Conservation (phyloP, 2,113 vertebrate genomes). For the Eretmochelys imbricata region DNA sequence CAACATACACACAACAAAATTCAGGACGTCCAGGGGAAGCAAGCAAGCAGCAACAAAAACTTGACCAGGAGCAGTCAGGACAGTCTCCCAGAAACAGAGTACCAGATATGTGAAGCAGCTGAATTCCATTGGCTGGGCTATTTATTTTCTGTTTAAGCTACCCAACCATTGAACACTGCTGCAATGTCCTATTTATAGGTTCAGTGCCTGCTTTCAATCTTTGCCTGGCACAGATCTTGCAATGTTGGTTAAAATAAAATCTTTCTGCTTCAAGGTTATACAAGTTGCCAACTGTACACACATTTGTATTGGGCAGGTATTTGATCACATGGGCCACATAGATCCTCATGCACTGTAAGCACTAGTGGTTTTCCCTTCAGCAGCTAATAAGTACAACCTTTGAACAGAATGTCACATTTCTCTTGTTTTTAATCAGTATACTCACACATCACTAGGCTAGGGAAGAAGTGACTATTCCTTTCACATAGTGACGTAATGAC, state of each 20-base stretch:
- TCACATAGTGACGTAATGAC: not conserved
- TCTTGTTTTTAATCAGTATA: slow-evolving; percentile 26
- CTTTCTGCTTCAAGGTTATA: slow-evolving; percentile 30
- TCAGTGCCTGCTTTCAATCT: slow-evolving; percentile 39
- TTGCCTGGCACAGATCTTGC: not conserved
- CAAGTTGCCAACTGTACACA: not conserved
- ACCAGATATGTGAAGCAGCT: not conserved
- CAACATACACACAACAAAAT: not conserved
- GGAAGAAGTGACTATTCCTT: slow-evolving; percentile 4
- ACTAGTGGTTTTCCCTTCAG: slow-evolving; percentile 31
- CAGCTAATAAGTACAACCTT: slow-evolving; percentile 1
- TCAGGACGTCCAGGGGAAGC: slow-evolving; percentile 7
- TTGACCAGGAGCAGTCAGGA: not conserved
- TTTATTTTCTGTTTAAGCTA: slow-evolving; percentile 50
- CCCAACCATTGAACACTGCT: slow-evolving; percentile 1
- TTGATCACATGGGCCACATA: not conserved
- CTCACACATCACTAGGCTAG: slow-evolving; percentile 23
- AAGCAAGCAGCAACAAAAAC: not conserved
- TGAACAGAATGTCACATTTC: slow-evolving; percentile 2
- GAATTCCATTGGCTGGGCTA: not conserved
- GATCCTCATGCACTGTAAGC: not conserved
- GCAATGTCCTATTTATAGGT: slow-evolving; percentile 43
- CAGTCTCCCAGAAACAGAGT: slow-evolving; percentile 15
- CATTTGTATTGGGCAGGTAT: slow-evolving; percentile 23
- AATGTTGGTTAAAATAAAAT: not conserved